phyloP scores from a whole-genome alignment of 2,113 vertebrate species.

The Macrotis lagotis region DNA sequence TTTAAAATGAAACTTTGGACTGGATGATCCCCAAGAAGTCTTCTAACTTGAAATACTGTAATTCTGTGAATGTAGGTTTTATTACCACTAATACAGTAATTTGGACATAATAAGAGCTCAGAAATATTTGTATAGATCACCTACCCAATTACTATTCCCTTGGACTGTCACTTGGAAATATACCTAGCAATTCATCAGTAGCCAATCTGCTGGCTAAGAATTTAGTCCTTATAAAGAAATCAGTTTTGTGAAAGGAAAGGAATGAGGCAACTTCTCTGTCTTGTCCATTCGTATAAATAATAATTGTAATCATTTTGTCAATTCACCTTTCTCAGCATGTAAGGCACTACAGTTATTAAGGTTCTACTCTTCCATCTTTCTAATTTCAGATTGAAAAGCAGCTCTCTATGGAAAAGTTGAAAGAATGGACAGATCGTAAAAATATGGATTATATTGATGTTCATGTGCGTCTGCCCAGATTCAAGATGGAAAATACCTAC shows the following conservation, averaged over 20 bases:
- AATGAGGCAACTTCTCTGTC: background rate
- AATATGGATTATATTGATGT: conserved; percentile 84
- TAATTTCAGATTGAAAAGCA: conserved; percentile 88
- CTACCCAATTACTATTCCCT: background rate
- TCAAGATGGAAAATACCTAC: conserved; percentile 92
- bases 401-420: conserved; percentile 88
- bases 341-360: background rate
- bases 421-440: conserved; percentile 88
- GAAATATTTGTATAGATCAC: background rate
- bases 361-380: conserved; percentile 28
- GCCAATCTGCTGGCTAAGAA: background rate
- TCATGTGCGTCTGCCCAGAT: conserved; percentile 88
- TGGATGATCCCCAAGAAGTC: background rate
- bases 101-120: background rate
- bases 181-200: too few relatives aligned
- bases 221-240: conserved; percentile 11
- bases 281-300: background rate
- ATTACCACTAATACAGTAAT: too few relatives aligned
- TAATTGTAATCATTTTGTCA: background rate
- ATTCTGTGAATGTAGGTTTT: background rate
- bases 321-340: background rate
- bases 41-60: background rate
- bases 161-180: background rate
- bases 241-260: background rate
- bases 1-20: background rate